Conservation (phyloP, 1,140 invertebrate species). For the Anadara kagoshimensis region DNA sequence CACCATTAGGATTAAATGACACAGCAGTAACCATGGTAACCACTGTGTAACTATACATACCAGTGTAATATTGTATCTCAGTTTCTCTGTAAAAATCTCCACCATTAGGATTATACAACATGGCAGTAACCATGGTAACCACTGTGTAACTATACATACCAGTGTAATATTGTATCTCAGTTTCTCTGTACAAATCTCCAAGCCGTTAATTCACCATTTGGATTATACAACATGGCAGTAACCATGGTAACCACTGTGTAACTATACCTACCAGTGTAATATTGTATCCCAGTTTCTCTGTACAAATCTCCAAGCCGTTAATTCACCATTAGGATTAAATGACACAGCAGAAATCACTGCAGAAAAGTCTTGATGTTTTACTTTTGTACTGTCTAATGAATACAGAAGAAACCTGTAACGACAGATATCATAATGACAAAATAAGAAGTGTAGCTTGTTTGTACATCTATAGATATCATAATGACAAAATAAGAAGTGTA, state of each 20-base stretch:
- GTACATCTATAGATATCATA: no score
- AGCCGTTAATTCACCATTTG: no score
- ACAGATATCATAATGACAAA: not conserved
- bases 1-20: conserved; percentile 14
- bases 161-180: no score
- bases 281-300: conserved; percentile 34
- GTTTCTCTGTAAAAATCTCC: conserved; percentile 39
- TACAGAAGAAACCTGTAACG: conserved; percentile 5
- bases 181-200: no score
- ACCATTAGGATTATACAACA: conserved; percentile 19
- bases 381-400: not conserved
- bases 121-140: no score
- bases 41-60: conserved; percentile 11
- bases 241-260: no score
- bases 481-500: no score
- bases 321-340: conserved; percentile 21
- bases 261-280: conserved; percentile 20
- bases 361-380: conserved; percentile 30
- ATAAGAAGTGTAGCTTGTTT: no score
- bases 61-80: conserved; percentile 32
- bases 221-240: no score
- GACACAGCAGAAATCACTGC: conserved; percentile 8
- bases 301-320: conserved; percentile 39
- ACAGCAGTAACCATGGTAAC: conserved; percentile 17
- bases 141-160: no score